These are phyloP conservation scores for Zophobas atratus DNA, from an alignment of 1,140 invertebrate species.

Conservation along the genomic window DNA sequence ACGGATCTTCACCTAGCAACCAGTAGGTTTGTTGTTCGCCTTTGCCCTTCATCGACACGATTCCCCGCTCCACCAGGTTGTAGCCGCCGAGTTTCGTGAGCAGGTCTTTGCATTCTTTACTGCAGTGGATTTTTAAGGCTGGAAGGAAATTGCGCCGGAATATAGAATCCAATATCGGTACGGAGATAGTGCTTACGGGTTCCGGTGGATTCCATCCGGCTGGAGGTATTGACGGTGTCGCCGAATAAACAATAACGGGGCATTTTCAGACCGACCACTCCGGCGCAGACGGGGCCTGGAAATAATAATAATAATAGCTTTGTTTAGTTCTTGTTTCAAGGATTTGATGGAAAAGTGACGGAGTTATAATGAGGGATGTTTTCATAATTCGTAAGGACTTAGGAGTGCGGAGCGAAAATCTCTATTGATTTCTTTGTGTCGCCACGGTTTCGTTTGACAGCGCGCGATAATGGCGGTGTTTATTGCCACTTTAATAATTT, in stretches of 20 bases:
- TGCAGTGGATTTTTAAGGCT: conserved; percentile 91
- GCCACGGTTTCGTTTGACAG: background rate
- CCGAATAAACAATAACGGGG: conserved; percentile 92
- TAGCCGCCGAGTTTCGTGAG: conserved; percentile 87
- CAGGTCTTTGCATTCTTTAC: conserved; percentile 79
- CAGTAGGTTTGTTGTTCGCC: conserved; percentile 90
- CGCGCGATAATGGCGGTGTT: too few species aligned
- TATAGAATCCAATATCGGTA: background rate
- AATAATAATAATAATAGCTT: conserved; percentile 22
- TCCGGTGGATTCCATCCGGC: conserved; percentile 94
- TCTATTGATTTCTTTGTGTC: background rate
- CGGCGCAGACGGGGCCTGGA: conserved; percentile 84
- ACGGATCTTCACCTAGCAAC: conserved; percentile 83
- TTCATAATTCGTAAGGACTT: too few species aligned
- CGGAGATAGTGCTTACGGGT: conserved; percentile 71
- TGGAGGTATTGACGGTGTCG: conserved; percentile 94
- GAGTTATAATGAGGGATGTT: background rate
- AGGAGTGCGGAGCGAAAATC: background rate
- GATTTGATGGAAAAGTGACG: background rate
- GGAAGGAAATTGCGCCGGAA: conserved; percentile 51
- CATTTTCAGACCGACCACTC: conserved; percentile 93
- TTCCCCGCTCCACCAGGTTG: conserved; percentile 81
- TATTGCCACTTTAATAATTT: too few species aligned
- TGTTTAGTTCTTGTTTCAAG: background rate
- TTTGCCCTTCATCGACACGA: conserved; percentile 90